Evolutionary conservation across 2,113 vertebrate species (phyloP), one percentile per base, ranked within the genome.

Genomic region (Nansenia antarctica): DNA sequence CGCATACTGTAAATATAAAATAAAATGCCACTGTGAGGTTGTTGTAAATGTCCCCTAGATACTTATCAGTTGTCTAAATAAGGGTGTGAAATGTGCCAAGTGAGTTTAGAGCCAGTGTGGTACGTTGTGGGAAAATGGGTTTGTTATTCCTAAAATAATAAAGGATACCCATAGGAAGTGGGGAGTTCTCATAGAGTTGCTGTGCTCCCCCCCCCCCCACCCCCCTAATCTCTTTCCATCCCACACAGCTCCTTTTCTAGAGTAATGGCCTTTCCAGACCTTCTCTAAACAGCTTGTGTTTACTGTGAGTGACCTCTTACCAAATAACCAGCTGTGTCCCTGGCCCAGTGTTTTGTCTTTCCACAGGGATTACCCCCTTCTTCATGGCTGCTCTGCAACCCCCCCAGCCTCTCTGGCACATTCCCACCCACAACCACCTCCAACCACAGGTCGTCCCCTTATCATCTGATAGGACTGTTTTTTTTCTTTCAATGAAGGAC

Each of bases 211-310:
- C 59, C 27, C 64, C 34, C 27, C 67, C 64, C 62, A 58, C 26
- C 63, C 35, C 27, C 68, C 63, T 80, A 79, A 85, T 85, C 76
- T 83, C 73, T 75, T 81, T 86, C 78, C 76, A 78, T 86, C 82
- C 77, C 81, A 83, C 78, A 82, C 74, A 77, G 74, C 73, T 87
- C 69, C 72, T n/a, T n/a, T n/a, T n/a, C n/a, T 76, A 80, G 72
- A 86, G 72, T 90, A 91, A 91, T 90, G 83, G 82, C 86, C 88
- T 91, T 90, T 92, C 86, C 90, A 92, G 91, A 81, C 82, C 82
- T 70, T 79, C 70, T 80, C 65, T 79, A 83, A 89, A 90, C 86
- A 85, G 74, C 81, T 74, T 79, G 70, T 92, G 91, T 92, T 92
- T 91, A 92, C 87, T 85, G 84, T 81, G 77, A 87, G 77, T 78